phyloP scores from a whole-genome alignment of 2,113 vertebrate genomes.

The Hiodon tergisus region DNA sequence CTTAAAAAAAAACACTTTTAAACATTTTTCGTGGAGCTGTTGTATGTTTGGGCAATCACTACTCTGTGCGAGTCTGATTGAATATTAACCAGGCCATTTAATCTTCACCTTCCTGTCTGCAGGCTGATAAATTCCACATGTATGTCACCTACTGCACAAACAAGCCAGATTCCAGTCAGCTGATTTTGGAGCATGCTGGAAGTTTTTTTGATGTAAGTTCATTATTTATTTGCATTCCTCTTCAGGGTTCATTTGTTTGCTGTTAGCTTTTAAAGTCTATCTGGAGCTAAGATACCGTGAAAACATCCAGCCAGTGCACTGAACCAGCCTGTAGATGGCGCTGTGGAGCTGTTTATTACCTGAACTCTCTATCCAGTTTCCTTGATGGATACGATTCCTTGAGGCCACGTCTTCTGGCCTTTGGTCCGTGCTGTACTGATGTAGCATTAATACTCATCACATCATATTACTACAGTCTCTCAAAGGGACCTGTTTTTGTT shows the following conservation, averaged over 20 bases:
- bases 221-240: not conserved
- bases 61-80: not conserved
- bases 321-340: slow-evolving; percentile 29
- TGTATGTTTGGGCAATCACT: not conserved
- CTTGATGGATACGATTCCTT: no score
- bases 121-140: slow-evolving; percentile 99
- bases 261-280: not conserved
- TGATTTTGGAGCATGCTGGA: slow-evolving; percentile 88
- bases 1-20: no score
- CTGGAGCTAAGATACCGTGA: not conserved
- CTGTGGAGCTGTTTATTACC: slow-evolving; percentile 26
- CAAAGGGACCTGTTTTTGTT: slow-evolving; percentile 8
- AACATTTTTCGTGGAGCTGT: not conserved
- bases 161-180: slow-evolving; percentile 93
- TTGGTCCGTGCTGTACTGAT: not conserved
- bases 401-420: not conserved
- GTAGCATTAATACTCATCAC: not conserved
- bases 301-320: slow-evolving; percentile 1
- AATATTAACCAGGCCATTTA: not conserved
- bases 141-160: slow-evolving; percentile 99
- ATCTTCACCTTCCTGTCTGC: slow-evolving; percentile 27
- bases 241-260: not conserved
- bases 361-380: not conserved
- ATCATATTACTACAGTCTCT: not conserved
- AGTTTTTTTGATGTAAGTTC: slow-evolving; percentile 90